Percentiles rank a stretch among this genome's conserved stretches.
These are phyloP conservation scores for Eulithis testata DNA, from an alignment of 2,888 invertebrate genomes.

Conservation along the genomic window DNA sequence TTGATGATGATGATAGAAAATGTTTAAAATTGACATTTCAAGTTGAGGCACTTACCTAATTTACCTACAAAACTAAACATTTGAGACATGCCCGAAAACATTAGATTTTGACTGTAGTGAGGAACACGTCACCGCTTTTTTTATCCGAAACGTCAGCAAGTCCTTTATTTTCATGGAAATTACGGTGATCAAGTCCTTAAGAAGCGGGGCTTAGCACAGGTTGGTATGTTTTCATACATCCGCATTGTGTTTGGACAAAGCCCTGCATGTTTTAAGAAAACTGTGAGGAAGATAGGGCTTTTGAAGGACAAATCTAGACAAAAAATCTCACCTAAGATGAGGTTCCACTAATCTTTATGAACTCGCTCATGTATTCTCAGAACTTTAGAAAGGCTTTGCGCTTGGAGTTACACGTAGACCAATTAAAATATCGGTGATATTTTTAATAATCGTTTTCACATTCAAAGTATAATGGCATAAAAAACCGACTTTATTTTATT, in stretches of 20 bases:
- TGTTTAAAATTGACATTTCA: too few species aligned
- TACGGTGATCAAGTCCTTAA: not conserved
- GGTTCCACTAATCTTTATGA: not conserved
- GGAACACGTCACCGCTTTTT: not conserved
- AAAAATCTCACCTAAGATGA: not conserved
- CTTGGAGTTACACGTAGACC: not conserved
- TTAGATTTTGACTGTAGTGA: too few species aligned
- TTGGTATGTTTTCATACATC: conserved; percentile 40
- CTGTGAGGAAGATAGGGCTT: conserved; percentile 6
- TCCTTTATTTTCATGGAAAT: not conserved
- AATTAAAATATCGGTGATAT: not conserved
- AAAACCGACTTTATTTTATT: too few species aligned
- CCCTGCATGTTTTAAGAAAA: conserved; percentile 7
- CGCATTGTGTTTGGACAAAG: conserved; percentile 16
- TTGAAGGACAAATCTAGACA: conserved; percentile 13
- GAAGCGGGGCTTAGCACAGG: conserved; percentile 16
- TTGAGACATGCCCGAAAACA: not conserved
- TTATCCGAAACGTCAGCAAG: too few species aligned
- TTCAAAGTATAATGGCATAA: too few species aligned
- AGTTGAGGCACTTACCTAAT: too few species aligned
- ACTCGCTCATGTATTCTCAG: not conserved
- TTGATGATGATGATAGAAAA: too few species aligned
- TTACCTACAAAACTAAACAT: too few species aligned
- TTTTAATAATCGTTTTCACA: not conserved
- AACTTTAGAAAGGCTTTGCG: not conserved